Percentiles rank a stretch among this genome's conserved stretches.
phyloP scores from a whole-genome alignment of 2,113 vertebrate species.

The Mungos mungo region DNA sequence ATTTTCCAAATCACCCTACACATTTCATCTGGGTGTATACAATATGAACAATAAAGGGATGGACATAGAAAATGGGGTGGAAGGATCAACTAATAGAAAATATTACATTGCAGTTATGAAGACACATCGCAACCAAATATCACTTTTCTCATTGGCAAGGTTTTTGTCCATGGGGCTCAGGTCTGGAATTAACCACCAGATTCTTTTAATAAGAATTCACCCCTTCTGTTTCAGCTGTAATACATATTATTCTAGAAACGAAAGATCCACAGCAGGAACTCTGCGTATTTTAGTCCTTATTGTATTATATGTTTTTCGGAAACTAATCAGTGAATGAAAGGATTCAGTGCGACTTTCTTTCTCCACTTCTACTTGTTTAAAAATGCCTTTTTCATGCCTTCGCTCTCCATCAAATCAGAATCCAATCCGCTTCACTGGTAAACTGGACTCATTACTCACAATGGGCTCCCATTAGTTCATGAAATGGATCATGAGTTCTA shows the following conservation, averaged over 20 bases:
- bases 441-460: slow-evolving; percentile 19
- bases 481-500: neutral
- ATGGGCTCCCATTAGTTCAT: neutral
- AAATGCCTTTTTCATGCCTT: neutral
- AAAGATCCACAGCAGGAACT: neutral
- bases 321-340: neutral
- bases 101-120: neutral
- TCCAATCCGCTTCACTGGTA: neutral
- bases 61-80: neutral
- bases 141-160: neutral
- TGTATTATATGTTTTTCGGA: neutral
- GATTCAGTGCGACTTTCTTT: neutral
- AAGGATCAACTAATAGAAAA: neutral
- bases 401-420: neutral
- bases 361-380: neutral
- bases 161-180: neutral
- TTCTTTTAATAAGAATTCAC: neutral
- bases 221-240: neutral
- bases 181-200: neutral
- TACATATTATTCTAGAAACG: neutral
- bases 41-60: neutral
- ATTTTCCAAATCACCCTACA: neutral
- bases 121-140: neutral
- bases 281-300: neutral
- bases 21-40: neutral